Evolutionary conservation across 2,113 vertebrate genomes (phyloP).

Genomic region (Mystacornis crossleyi): DNA sequence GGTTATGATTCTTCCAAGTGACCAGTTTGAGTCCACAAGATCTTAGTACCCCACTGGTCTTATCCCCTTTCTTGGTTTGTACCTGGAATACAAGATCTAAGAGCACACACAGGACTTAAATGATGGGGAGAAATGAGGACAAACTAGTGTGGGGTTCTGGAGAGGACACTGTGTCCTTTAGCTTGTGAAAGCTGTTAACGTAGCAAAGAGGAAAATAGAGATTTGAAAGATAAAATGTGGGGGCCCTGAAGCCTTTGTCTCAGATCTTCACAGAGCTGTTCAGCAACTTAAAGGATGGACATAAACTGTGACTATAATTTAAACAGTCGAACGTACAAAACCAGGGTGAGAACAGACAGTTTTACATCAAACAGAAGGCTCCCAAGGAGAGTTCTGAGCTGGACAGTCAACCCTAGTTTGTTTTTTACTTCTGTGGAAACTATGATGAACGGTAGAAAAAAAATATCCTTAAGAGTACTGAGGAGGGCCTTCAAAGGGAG

Average conservation of each 20-base stretch:
- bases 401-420: neutral
- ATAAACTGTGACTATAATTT: neutral
- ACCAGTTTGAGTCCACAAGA: neutral
- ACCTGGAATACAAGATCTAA: neutral
- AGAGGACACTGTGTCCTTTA: neutral
- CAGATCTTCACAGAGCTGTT: neutral
- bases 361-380: neutral
- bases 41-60: neutral
- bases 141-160: neutral
- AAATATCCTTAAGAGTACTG: neutral
- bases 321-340: neutral
- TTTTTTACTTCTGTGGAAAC: conserved; percentile 29
- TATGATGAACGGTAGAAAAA: neutral
- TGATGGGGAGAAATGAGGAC: neutral
- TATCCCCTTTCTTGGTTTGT: neutral
- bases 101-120: rapidly evolving
- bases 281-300: neutral
- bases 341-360: neutral
- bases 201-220: neutral
- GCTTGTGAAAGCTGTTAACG: neutral
- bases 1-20: neutral
- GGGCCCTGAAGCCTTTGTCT: neutral
- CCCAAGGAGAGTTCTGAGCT: neutral
- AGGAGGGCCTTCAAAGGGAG: neutral
- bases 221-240: neutral